Conservation (phyloP, 2,888 invertebrate species). For the Creontiades dilutus region DNA sequence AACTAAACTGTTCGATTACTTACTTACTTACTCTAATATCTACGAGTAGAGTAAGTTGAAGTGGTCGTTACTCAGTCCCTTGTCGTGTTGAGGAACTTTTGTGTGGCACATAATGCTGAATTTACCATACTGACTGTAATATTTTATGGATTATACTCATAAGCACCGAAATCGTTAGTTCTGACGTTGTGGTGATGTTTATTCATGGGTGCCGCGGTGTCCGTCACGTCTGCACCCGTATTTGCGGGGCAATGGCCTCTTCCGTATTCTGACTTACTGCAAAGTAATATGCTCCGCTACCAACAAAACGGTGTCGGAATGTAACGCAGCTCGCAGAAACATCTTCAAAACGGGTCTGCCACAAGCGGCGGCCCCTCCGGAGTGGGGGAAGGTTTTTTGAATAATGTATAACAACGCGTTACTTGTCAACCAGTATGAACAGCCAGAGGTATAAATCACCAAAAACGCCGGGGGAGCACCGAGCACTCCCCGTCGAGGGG, state of each 20-base stretch:
- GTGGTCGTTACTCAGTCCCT: no score
- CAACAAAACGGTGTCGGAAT: background rate
- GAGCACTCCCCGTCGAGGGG: background rate
- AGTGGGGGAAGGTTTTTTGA: background rate
- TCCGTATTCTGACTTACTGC: constrained; percentile 4
- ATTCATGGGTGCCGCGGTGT: background rate
- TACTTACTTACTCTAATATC: no score
- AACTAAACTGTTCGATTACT: no score
- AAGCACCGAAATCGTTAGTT: background rate
- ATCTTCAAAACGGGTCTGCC: background rate
- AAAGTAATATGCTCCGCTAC: constrained; percentile 30
- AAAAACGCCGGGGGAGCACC: constrained; percentile 1
- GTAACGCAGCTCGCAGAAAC: background rate
- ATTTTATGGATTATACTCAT: no score
- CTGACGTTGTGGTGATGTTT: background rate
- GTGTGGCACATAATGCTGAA: no score
- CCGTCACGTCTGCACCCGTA: constrained; percentile 12
- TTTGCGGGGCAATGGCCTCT: background rate
- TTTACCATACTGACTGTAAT: no score
- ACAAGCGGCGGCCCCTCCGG: background rate
- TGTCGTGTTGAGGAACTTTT: no score
- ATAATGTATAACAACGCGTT: constrained; percentile 42
- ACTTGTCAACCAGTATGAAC: constrained; percentile 42
- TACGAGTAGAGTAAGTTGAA: no score
- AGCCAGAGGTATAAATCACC: constrained; percentile 40